These are phyloP conservation scores for Gasterosteus aculeatus DNA, from an alignment of 2,113 vertebrate genomes.

Conservation along the genomic window DNA sequence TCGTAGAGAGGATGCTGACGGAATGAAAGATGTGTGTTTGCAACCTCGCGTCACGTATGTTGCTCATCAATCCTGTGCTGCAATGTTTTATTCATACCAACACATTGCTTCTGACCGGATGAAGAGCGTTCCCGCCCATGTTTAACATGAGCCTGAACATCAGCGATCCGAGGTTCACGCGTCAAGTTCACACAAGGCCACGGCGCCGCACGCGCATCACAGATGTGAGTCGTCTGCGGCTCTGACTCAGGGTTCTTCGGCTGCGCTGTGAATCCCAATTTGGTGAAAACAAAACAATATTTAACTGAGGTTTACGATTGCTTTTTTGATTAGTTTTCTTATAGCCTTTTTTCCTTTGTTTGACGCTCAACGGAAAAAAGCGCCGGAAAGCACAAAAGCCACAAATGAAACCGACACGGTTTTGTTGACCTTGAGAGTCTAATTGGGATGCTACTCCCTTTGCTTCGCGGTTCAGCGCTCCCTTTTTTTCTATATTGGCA, in stretches of 20 bases:
- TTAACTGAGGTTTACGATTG: background rate
- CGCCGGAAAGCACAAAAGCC: background rate
- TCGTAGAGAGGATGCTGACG: background rate
- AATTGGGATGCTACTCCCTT: slow-evolving; percentile 5
- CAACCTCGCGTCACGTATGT: background rate
- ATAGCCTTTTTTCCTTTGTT: background rate
- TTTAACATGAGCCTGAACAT: background rate
- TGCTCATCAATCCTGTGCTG: background rate
- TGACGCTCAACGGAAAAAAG: background rate
- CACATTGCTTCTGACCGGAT: background rate
- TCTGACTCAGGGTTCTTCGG: background rate
- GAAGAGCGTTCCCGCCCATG: background rate
- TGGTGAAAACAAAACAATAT: background rate
- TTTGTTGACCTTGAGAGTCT: background rate
- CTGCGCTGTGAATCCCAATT: background rate
- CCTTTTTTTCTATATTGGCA: background rate
- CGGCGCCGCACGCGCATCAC: background rate
- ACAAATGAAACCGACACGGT: background rate
- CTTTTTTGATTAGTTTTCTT: background rate
- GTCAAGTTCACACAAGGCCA: background rate
- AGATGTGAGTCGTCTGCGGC: background rate
- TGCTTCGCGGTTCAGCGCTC: background rate
- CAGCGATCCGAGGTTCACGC: background rate
- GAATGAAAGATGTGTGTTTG: background rate
- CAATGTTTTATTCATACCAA: background rate